phyloP scores from a whole-genome alignment of 2,888 invertebrate genomes.

The Lydus trimaculatus region DNA sequence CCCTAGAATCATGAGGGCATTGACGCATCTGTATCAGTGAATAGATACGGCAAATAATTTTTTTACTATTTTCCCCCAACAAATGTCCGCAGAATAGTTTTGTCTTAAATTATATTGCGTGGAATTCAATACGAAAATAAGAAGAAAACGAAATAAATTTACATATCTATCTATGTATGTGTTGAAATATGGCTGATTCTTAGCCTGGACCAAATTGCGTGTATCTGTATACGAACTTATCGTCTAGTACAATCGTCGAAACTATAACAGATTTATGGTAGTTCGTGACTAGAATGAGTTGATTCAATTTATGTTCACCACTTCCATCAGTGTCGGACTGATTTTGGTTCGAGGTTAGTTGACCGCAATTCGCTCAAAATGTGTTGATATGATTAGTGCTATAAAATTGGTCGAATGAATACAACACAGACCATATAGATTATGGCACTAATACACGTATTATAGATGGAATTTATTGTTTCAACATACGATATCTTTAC shows the following conservation, averaged over 20 bases:
- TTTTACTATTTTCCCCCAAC: background rate
- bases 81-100: background rate
- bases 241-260: conserved; percentile 22
- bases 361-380: conserved; percentile 4
- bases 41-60: background rate
- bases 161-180: background rate
- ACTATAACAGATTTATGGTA: conserved; percentile 33
- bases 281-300: conserved; percentile 28
- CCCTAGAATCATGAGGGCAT: conserved; percentile 2
- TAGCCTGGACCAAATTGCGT: background rate
- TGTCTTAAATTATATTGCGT: background rate
- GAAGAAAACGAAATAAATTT: background rate
- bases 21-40: conserved; percentile 8
- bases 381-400: background rate
- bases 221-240: conserved; percentile 10
- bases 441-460: background rate
- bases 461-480: background rate
- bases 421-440: background rate
- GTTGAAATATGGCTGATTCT: background rate
- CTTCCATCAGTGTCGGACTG: conserved; percentile 19
- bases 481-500: no score
- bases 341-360: conserved; percentile 2
- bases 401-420: background rate
- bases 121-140: background rate
- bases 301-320: conserved; percentile 29